A percentile compares a stretch with the other conserved stretches of the same genome.
Conservation (phyloP, 2,797 vertebrate genomes). For the Crossoptilon crossoptilon region DNA sequence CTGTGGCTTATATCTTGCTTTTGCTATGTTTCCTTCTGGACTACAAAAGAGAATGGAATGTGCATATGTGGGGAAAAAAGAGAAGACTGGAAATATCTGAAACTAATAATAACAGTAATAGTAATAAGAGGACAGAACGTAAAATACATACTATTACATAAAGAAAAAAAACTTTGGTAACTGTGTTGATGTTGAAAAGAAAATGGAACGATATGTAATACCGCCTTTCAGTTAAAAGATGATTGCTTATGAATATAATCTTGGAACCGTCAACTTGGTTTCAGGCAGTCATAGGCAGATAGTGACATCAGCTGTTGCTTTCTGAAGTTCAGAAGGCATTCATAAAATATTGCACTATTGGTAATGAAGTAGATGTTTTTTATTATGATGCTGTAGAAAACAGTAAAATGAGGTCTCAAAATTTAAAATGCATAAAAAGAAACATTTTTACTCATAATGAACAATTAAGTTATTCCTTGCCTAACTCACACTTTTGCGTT, state of each 20-base stretch:
- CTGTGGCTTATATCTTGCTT: background rate
- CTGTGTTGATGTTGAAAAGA: background rate
- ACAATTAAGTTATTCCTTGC: background rate
- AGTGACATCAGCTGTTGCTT: background rate
- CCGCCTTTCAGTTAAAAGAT: background rate
- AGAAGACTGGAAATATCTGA: background rate
- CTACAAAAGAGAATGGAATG: background rate
- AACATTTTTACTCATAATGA: background rate
- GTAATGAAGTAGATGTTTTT: background rate
- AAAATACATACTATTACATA: background rate
- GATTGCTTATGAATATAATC: background rate
- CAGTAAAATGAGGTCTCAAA: background rate
- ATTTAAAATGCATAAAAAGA: background rate
- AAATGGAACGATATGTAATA: background rate
- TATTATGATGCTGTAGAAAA: background rate
- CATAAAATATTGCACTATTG: background rate
- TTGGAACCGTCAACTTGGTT: background rate
- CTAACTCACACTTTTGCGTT: background rate
- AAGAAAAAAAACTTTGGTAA: background rate
- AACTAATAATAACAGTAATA: background rate
- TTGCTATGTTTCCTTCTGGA: background rate
- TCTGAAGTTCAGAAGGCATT: background rate
- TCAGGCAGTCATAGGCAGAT: background rate
- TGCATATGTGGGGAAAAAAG: background rate
- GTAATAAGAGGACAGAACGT: background rate